Conservation (phyloP, 2,888 invertebrate species). For the Platycheirus rosarum region DNA sequence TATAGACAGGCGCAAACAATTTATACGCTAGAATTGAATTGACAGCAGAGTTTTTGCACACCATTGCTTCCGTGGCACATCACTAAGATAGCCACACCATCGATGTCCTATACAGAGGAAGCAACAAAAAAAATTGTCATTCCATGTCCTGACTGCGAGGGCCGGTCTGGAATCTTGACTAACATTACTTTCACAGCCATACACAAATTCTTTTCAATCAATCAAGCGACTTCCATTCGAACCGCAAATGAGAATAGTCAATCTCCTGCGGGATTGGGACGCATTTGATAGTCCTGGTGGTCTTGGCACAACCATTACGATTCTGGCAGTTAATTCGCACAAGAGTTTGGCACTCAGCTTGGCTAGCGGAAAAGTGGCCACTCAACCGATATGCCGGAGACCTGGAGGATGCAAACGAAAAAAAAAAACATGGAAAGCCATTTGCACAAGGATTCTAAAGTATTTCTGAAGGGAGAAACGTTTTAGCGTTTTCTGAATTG, state of each 20-base stretch:
- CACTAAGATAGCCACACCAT: conserved; percentile 35
- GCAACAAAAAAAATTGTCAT: conserved; percentile 41
- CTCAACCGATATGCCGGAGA: conserved; percentile 67
- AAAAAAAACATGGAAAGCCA: conserved; percentile 40
- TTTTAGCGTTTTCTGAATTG: conserved; percentile 49
- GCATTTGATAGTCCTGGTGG: conserved; percentile 13
- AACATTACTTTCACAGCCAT: conserved; percentile 29
- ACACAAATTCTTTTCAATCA: conserved; percentile 60
- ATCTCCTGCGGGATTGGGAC: conserved; percentile 51
- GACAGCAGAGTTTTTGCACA: conserved; percentile 63
- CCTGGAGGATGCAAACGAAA: conserved; percentile 17
- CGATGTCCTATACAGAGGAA: conserved; percentile 15
- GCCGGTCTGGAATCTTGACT: conserved; percentile 29
- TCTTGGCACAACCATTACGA: conserved; percentile 1
- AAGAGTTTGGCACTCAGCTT: conserved; percentile 69
- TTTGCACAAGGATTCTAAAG: conserved; percentile 62
- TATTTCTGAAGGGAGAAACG: conserved; percentile 49
- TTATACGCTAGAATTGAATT: conserved; percentile 59
- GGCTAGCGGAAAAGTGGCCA: conserved; percentile 71
- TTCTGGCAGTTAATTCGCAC: conserved; percentile 64
- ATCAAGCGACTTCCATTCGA: conserved; percentile 42
- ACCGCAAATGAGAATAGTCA: conserved; percentile 70
- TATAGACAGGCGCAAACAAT: conserved; percentile 44
- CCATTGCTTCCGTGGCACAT: conserved; percentile 36
- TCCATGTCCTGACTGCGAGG: conserved; percentile 8